Evolutionary conservation across 2,888 invertebrate genomes (phyloP).

Genomic region (Dynastes maya): DNA sequence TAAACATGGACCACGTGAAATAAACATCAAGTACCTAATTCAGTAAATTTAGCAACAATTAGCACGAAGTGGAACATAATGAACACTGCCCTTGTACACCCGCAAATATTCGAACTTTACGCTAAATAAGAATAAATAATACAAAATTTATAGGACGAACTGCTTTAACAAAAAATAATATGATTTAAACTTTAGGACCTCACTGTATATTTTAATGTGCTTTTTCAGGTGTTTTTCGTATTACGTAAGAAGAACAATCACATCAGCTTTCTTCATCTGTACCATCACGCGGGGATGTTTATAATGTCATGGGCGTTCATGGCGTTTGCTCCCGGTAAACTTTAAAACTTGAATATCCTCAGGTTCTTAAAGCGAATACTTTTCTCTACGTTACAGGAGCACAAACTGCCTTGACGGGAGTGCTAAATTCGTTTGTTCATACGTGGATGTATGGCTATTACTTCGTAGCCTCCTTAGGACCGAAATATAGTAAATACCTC

Average conservation of each 20-base stretch:
- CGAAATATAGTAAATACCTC: constrained; percentile 78
- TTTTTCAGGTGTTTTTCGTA: constrained; percentile 82
- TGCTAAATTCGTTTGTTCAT: constrained; percentile 85
- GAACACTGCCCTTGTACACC: too few species aligned
- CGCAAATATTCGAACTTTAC: too few species aligned
- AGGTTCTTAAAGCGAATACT: not conserved
- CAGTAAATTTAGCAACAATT: too few species aligned
- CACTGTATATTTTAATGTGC: too few species aligned
- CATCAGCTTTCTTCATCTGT: constrained; percentile 88
- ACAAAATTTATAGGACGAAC: too few species aligned
- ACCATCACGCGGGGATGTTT: constrained; percentile 90
- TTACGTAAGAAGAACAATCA: constrained; percentile 87
- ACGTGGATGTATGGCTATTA: constrained; percentile 89
- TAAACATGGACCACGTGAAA: too few species aligned
- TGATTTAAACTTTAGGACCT: too few species aligned
- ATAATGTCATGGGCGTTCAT: constrained; percentile 76
- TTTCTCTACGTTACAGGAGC: constrained; percentile 33
- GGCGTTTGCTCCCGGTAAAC: constrained; percentile 78
- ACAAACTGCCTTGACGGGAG: constrained; percentile 65
- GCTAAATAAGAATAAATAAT: too few species aligned
- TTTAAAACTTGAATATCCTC: not conserved
- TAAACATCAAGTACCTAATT: too few species aligned
- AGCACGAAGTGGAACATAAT: too few species aligned
- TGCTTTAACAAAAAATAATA: too few species aligned
- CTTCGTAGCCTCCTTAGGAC: constrained; percentile 81